These are phyloP conservation scores for Mayetiola destructor DNA, from an alignment of 2,888 invertebrate species.

Conservation along the genomic window DNA sequence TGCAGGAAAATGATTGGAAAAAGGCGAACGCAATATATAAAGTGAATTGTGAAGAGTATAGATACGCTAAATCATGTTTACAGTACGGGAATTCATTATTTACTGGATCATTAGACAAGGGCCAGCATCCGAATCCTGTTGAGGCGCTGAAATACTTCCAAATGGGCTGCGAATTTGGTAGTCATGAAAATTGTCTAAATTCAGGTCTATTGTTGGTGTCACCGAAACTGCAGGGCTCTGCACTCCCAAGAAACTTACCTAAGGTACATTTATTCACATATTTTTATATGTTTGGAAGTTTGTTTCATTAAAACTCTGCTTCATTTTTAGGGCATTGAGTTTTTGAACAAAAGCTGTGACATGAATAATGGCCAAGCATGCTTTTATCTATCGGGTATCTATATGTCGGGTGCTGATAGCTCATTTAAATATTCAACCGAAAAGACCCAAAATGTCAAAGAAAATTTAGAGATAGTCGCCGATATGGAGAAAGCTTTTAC, in stretches of 20 bases:
- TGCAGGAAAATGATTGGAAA: slow-evolving; percentile 64
- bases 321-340: slow-evolving; percentile 39
- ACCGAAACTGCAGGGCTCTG: slow-evolving; percentile 37
- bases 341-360: slow-evolving; percentile 45
- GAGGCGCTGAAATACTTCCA: slow-evolving; percentile 52
- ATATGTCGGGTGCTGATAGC: slow-evolving; percentile 49
- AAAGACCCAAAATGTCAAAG: neutral
- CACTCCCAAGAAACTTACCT: slow-evolving; percentile 39
- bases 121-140: slow-evolving; percentile 41
- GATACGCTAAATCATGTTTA: slow-evolving; percentile 72
- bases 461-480: slow-evolving; percentile 12
- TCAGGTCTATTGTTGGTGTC: slow-evolving; percentile 55
- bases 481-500: slow-evolving; percentile 63
- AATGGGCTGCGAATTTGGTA: slow-evolving; percentile 60
- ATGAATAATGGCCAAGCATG: slow-evolving; percentile 54
- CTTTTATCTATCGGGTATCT: slow-evolving; percentile 66
- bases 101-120: slow-evolving; percentile 46
- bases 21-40: slow-evolving; percentile 70
- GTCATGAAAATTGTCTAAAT: slow-evolving; percentile 57
- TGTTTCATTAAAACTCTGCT: neutral
- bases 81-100: slow-evolving; percentile 66
- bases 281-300: neutral
- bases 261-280: slow-evolving; percentile 34
- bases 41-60: slow-evolving; percentile 74
- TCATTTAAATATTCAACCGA: neutral